Evolutionary conservation across 2,113 vertebrate species (phyloP), one percentile per base, ranked within the genome.

Genomic region (Cheilinus undulatus): DNA sequence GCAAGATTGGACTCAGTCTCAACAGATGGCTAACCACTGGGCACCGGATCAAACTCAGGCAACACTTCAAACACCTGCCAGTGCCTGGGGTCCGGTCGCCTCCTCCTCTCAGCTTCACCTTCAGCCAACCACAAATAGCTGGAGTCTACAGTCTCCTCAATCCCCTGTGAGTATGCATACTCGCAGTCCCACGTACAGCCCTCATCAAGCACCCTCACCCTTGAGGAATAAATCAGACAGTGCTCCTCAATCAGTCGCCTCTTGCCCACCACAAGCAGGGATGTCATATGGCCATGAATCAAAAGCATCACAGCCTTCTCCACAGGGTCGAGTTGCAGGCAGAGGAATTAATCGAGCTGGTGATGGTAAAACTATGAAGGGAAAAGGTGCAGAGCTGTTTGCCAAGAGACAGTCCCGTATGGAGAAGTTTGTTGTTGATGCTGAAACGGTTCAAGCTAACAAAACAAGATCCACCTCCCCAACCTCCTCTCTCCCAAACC

Each of bases 361-460:
- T 11, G 94, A 96, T 76, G 93, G 96, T 69, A 86, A 95, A 3
- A 81, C 91, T 48, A 83, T 96, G 93, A 94, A 89, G 2, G 97
- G 97, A 43, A 97, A 93, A 90, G 98, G 97, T 66, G 97, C 96
- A 23, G 92, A 95, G 73, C 91, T 99, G 48, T 99, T 99, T 88
- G 96, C 96, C 27, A 95, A 92, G 78, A 95, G 97, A 91, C 97
- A 97, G 84, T 95, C 97, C 2, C 95, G 97, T 20, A 97, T 98
- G 97, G 96, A 99, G 89, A 98, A 96, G 84, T 99, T 96, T 4
- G 93, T 99, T 65, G 95, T 98, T 3, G 96, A 98, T 84, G 93
- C 92, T 51, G 94, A 97, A 78, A 95, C 95, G 2, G 95, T 98
- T 63, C 94, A 96, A 89, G 95, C 95, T 69, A 95, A 95, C 56